Percentiles rank a stretch among this genome's conserved stretches.
These are phyloP conservation scores for Drosophila longiperda DNA, from an alignment of 2,888 invertebrate species.

Conservation along the genomic window DNA sequence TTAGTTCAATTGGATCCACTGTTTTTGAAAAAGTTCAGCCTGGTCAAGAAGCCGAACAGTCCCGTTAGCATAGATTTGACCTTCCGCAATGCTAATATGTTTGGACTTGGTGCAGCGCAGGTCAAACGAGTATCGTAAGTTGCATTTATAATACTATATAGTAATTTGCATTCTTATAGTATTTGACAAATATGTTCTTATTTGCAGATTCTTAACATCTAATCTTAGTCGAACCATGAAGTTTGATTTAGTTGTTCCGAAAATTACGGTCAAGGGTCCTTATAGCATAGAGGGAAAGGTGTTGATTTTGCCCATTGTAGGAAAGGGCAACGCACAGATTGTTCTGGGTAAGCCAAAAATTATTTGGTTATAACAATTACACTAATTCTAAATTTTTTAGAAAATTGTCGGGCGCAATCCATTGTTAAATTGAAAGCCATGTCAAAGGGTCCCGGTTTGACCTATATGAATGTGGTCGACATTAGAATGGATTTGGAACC, in stretches of 20 bases:
- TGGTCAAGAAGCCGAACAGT: slow-evolving; percentile 77
- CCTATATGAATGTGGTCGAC: slow-evolving; percentile 48
- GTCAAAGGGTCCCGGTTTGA: slow-evolving; percentile 60
- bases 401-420: slow-evolving; percentile 35
- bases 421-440: slow-evolving; percentile 42
- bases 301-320: slow-evolving; percentile 79
- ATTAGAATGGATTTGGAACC: slow-evolving; percentile 64
- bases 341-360: slow-evolving; percentile 58
- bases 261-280: slow-evolving; percentile 71
- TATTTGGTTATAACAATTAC: background rate
- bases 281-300: slow-evolving; percentile 79
- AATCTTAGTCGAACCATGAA: slow-evolving; percentile 56
- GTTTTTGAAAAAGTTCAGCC: slow-evolving; percentile 69
- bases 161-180: background rate
- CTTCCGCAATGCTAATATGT: slow-evolving; percentile 76
- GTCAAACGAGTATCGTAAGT: slow-evolving; percentile 67
- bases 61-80: slow-evolving; percentile 81
- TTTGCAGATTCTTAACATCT: slow-evolving; percentile 68
- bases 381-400: slow-evolving; percentile 21
- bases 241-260: slow-evolving; percentile 66
- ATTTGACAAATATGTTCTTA: background rate
- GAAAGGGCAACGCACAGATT: slow-evolving; percentile 72
- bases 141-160: background rate
- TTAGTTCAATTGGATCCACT: slow-evolving; percentile 82
- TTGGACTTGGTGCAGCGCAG: slow-evolving; percentile 67